Evolutionary conservation across 1,140 invertebrate species (phyloP).

Genomic region (Callitettix versicolor): DNA sequence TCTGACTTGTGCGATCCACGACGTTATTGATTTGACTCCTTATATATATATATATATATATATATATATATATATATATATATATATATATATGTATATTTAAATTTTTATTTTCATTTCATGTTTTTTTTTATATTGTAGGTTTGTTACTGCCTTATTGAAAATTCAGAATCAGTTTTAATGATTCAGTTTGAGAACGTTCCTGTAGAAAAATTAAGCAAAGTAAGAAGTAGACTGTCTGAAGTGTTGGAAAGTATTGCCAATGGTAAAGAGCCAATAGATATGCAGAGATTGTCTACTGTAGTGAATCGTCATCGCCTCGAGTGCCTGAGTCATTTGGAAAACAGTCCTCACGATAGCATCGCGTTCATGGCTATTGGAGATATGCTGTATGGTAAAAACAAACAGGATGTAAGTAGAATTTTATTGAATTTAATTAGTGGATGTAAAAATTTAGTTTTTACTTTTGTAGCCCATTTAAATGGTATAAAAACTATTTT

Average conservation of each 20-base stretch:
- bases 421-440: slow-evolving; percentile 5
- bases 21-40: no score
- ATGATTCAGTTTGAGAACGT: slow-evolving; percentile 70
- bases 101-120: slow-evolving; percentile 14
- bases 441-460: background rate
- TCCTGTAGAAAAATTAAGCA: slow-evolving; percentile 51
- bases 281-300: slow-evolving; percentile 61
- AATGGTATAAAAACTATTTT: background rate
- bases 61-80: no score
- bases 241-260: slow-evolving; percentile 42
- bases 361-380: slow-evolving; percentile 67
- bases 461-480: background rate
- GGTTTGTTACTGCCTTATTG: slow-evolving; percentile 53
- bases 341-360: slow-evolving; percentile 63
- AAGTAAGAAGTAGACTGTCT: slow-evolving; percentile 48
- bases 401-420: slow-evolving; percentile 57
- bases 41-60: no score
- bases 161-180: slow-evolving; percentile 59
- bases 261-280: slow-evolving; percentile 44
- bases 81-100: slow-evolving; percentile 6
- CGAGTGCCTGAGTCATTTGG: slow-evolving; percentile 57
- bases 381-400: slow-evolving; percentile 70
- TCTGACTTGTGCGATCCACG: no score
- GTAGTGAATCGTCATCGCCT: slow-evolving; percentile 62
- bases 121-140: slow-evolving; percentile 32